phyloP scores from a whole-genome alignment of 2,797 vertebrate genomes.

The Poeciliopsis infans region DNA sequence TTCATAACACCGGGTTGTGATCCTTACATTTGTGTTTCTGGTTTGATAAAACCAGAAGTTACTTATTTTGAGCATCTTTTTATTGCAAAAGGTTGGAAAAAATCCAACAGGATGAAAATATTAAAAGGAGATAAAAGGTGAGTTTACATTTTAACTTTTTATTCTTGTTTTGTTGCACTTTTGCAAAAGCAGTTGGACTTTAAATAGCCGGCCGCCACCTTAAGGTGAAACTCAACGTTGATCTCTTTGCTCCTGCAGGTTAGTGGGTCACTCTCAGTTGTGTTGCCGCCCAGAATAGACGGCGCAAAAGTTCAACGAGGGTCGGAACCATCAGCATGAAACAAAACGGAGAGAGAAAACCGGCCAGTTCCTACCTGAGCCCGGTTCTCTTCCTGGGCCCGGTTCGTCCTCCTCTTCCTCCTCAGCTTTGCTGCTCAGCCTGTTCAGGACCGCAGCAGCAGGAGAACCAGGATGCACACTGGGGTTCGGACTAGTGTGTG shows the following conservation, averaged over 20 bases:
- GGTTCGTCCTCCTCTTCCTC: background rate
- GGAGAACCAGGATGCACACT: background rate
- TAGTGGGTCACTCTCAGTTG: background rate
- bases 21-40: background rate
- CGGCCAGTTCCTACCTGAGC: too few relatives aligned
- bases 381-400: too few relatives aligned
- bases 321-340: background rate
- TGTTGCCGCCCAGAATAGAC: background rate
- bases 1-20: background rate
- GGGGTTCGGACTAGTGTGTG: slow-evolving; percentile 2
- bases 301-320: background rate
- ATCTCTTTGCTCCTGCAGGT: background rate
- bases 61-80: background rate
- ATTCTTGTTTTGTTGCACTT: background rate
- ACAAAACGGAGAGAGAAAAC: background rate
- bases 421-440: slow-evolving; percentile 7
- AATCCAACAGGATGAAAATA: background rate
- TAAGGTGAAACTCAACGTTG: background rate
- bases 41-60: background rate
- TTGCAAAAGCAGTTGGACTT: background rate
- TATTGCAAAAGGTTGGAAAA: background rate
- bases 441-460: slow-evolving; percentile 12
- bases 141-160: background rate
- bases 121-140: background rate
- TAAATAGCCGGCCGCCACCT: background rate